phyloP scores from a whole-genome alignment of 2,888 invertebrate genomes.

The Apomyelois bistriatella region DNA sequence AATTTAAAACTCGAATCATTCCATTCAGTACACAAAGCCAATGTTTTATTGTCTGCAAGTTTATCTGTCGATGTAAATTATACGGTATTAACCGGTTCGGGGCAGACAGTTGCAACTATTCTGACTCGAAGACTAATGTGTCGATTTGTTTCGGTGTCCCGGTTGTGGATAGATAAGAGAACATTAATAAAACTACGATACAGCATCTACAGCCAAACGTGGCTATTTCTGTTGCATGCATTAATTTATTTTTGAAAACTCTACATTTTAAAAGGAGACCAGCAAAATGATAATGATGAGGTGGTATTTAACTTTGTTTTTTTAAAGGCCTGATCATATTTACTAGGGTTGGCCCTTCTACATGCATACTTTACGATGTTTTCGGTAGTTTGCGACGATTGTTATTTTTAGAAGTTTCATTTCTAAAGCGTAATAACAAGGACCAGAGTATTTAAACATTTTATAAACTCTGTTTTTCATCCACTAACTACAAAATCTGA shows the following conservation, averaged over 20 bases:
- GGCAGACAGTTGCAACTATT: not conserved
- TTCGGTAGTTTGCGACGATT: too few species aligned
- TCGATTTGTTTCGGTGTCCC: not conserved
- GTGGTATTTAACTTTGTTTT: too few species aligned
- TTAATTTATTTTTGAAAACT: not conserved
- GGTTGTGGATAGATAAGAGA: not conserved
- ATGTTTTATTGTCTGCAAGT: not conserved
- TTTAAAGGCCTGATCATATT: too few species aligned
- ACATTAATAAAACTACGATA: not conserved
- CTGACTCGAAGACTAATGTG: not conserved
- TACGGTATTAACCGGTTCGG: not conserved
- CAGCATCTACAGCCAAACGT: not conserved
- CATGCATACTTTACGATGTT: too few species aligned
- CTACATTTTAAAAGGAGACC: too few species aligned
- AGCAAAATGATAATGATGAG: too few species aligned
- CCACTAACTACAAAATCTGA: too few species aligned
- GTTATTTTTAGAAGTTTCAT: too few species aligned
- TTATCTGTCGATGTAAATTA: slow-evolving; percentile 8
- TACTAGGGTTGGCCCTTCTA: too few species aligned
- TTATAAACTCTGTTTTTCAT: too few species aligned
- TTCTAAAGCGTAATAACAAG: too few species aligned
- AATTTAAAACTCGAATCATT: not conserved
- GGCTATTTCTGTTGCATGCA: not conserved
- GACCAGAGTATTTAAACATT: too few species aligned
- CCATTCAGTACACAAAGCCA: not conserved